Evolutionary conservation across 2,888 invertebrate species (phyloP).

Genomic region (Norana najaformis): DNA sequence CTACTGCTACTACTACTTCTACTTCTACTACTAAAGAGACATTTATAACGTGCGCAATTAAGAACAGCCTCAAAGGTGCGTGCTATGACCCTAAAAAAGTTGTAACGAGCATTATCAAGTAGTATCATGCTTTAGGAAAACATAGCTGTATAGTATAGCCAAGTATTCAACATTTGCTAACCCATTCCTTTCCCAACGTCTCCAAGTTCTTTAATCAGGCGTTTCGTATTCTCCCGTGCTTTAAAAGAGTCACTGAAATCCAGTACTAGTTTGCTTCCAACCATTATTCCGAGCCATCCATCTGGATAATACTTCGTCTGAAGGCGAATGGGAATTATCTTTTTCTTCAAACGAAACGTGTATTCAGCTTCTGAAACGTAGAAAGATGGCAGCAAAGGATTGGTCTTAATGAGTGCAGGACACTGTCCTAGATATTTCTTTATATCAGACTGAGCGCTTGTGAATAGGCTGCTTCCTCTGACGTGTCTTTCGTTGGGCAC

Average conservation of each 20-base stretch:
- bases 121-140: too few relatives aligned
- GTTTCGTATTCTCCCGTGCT: conserved; percentile 47
- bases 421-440: too few relatives aligned
- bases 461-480: too few relatives aligned
- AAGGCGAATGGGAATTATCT: conserved; percentile 36
- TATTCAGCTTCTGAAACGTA: conserved; percentile 38
- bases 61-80: too few relatives aligned
- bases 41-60: too few relatives aligned
- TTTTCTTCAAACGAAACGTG: conserved; percentile 33
- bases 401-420: too few relatives aligned
- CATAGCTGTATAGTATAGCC: not conserved
- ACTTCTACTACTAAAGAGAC: too few relatives aligned
- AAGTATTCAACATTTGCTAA: not conserved
- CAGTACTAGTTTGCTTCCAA: conserved; percentile 39
- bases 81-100: too few relatives aligned
- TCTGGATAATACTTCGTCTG: conserved; percentile 37
- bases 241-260: conserved; percentile 47
- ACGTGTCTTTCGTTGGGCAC: too few relatives aligned
- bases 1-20: too few relatives aligned
- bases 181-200: conserved; percentile 24
- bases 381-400: not conserved
- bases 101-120: too few relatives aligned
- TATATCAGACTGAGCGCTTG: too few relatives aligned
- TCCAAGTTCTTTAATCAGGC: conserved; percentile 51
- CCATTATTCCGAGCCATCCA: conserved; percentile 41